Conservation (phyloP, 2,888 invertebrate genomes). For the Hypomecis punctinalis region DNA sequence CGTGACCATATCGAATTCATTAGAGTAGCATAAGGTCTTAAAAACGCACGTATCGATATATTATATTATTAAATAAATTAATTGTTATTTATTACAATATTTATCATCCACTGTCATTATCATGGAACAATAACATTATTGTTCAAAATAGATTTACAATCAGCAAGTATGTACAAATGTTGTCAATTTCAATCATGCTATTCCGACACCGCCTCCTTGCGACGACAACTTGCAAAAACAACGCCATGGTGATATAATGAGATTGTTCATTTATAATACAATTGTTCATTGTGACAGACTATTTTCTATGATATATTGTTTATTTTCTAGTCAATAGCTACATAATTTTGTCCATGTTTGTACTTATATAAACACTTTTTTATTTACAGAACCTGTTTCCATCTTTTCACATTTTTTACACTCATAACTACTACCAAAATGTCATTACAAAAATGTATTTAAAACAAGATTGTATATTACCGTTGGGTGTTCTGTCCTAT, state of each 20-base stretch:
- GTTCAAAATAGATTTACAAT: neutral
- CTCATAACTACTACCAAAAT: too few species aligned
- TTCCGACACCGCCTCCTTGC: constrained; percentile 39
- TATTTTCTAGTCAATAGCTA: neutral
- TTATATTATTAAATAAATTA: neutral
- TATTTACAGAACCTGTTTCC: too few species aligned
- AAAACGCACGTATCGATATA: too few species aligned
- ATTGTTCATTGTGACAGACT: neutral
- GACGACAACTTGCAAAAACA: constrained; percentile 46
- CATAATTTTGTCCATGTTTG: neutral
- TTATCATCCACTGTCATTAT: neutral
- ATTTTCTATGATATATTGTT: neutral
- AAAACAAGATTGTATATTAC: constrained; percentile 3
- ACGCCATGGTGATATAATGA: constrained; percentile 8
- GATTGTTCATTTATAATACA: neutral
- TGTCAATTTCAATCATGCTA: constrained; percentile 12
- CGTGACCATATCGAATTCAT: too few species aligned
- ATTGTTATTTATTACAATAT: neutral
- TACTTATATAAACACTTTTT: neutral
- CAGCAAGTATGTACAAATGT: constrained; percentile 1
- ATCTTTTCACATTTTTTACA: too few species aligned
- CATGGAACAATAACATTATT: neutral
- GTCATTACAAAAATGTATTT: neutral
- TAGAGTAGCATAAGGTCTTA: too few species aligned
- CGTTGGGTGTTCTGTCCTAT: constrained; percentile 7